These are phyloP conservation scores for Cremastinae sp. DNA, from an alignment of 2,888 invertebrate species.

Conservation along the genomic window DNA sequence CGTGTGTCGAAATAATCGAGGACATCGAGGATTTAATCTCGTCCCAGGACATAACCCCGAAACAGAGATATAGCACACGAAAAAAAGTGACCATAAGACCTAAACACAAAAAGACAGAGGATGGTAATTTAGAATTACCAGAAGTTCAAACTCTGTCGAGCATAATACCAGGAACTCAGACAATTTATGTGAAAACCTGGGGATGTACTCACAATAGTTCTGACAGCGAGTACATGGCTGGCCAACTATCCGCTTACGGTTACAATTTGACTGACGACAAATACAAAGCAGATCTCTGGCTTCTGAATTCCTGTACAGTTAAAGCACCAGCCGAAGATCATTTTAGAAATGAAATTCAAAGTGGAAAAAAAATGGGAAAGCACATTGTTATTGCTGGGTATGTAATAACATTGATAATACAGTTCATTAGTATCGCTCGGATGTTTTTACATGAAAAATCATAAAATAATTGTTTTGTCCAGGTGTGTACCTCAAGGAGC, in stretches of 20 bases:
- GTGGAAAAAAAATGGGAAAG: conserved; percentile 88
- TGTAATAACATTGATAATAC: conserved; percentile 19
- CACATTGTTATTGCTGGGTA: conserved; percentile 95
- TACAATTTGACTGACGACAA: conserved; percentile 92
- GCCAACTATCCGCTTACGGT: conserved; percentile 93
- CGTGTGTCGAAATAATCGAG: conserved; percentile 87
- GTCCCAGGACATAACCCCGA: conserved; percentile 89
- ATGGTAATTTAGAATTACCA: conserved; percentile 54
- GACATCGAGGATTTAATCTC: conserved; percentile 94
- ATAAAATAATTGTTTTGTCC: too few relatives aligned
- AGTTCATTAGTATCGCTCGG: not conserved
- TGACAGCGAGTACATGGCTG: conserved; percentile 99
- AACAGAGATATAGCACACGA: conserved; percentile 87
- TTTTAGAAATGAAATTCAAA: conserved; percentile 93
- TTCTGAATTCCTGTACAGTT: conserved; percentile 98
- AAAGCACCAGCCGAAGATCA: conserved; percentile 98
- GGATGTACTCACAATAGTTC: conserved; percentile 99
- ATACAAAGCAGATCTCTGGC: conserved; percentile 93
- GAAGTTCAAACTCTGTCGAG: conserved; percentile 72
- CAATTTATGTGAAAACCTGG: conserved; percentile 91
- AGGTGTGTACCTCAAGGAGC: conserved; percentile 97
- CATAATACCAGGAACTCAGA: conserved; percentile 85
- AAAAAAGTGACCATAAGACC: conserved; percentile 87
- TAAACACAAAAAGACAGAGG: conserved; percentile 73
- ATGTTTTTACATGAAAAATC: not conserved